Conservation (phyloP, 2,888 invertebrate genomes). For the Sepioteuthis lessoniana region DNA sequence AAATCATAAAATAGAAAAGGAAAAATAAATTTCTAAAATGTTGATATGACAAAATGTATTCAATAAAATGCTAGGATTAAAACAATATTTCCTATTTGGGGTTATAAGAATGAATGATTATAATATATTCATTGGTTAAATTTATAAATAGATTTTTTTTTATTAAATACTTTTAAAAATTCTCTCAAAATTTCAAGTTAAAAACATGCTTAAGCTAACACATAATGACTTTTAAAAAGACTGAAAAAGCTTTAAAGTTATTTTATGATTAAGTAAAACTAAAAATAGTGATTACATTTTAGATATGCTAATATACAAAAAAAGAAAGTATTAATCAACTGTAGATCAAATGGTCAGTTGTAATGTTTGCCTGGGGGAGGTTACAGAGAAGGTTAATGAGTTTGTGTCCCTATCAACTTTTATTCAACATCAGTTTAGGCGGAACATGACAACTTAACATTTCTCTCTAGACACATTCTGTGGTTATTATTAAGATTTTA, state of each 20-base stretch:
- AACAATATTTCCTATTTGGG: neutral
- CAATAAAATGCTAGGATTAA: neutral
- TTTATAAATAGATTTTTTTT: neutral
- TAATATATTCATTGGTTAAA: no score
- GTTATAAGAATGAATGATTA: neutral
- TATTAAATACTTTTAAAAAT: neutral
- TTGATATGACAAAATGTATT: neutral
- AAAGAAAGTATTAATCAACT: neutral
- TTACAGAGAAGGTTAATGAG: constrained; percentile 24
- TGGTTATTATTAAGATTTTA: neutral
- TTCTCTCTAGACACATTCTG: constrained; percentile 47
- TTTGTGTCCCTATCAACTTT: neutral
- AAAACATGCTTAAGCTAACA: neutral
- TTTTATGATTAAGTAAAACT: no score
- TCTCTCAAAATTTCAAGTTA: neutral
- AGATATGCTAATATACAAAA: neutral
- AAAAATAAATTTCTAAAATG: neutral
- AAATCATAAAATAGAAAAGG: neutral
- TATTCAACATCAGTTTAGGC: constrained; percentile 42
- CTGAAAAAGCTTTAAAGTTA: neutral
- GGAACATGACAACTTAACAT: constrained; percentile 38
- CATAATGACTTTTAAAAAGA: neutral
- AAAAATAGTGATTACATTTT: neutral
- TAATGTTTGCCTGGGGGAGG: neutral
- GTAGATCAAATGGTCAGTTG: constrained; percentile 1